A percentile compares a stretch with the other conserved stretches of the same genome.
Conservation (phyloP, 53 echinoderm and acorn worm genomes). For the Echinometra lucunter region DNA sequence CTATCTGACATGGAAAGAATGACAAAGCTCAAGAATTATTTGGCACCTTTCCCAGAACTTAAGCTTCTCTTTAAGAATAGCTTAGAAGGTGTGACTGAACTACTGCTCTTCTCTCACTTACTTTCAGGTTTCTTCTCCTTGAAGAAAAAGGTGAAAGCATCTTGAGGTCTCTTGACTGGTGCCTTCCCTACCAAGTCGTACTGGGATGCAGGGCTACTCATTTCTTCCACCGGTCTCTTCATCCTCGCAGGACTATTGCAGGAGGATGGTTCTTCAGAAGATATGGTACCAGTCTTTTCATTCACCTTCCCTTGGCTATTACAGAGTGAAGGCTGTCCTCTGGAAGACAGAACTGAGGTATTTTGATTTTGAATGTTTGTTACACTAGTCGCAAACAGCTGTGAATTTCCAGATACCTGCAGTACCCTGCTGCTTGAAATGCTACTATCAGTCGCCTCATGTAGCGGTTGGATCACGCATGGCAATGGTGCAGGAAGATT, state of each 20-base stretch:
- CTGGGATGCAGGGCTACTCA: slow-evolving; percentile 72
- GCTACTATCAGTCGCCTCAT: not conserved
- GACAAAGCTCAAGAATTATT: no score
- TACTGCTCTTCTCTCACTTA: slow-evolving; percentile 55
- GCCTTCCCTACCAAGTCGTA: slow-evolving; percentile 82
- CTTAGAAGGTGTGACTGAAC: no score
- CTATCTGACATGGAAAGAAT: no score
- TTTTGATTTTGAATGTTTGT: not conserved
- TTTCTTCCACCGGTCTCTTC: slow-evolving; percentile 73
- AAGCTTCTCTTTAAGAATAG: no score
- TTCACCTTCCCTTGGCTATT: slow-evolving; percentile 3
- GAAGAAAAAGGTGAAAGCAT: slow-evolving; percentile 80
- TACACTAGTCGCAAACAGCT: not conserved
- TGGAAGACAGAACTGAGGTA: not conserved
- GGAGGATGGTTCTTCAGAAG: slow-evolving; percentile 14
- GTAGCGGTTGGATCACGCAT: not conserved
- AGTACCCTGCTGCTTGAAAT: not conserved
- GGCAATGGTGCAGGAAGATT: not conserved
- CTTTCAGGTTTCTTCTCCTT: slow-evolving; percentile 84
- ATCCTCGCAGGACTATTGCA: slow-evolving; percentile 68
- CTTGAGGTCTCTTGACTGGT: slow-evolving; percentile 77
- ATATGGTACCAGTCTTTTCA: not conserved
- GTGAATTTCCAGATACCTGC: not conserved
- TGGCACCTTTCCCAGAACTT: no score
- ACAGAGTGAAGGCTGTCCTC: not conserved